Base-by-base conservation (phyloP, 2,113 vertebrate species). In the Galbula dea region DNA sequence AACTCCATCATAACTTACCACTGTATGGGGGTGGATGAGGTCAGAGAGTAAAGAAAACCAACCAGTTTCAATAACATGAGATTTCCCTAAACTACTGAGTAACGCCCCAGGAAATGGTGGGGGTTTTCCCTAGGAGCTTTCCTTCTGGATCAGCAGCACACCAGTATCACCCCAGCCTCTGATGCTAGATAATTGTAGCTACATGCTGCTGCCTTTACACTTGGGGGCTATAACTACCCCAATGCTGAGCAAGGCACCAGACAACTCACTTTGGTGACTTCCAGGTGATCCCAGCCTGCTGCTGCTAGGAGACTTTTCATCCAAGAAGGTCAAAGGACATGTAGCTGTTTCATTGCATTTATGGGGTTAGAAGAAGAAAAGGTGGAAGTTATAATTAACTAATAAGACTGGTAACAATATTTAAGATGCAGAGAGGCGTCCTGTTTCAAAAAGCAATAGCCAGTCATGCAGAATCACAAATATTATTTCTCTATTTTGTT, bases 111-210 rank as follows among this genome's bases (percentile, higher is more conserved):
- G 63, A 89, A 80, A 77, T 2, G 1, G 55, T 37, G 59, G 13
- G 41, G 41, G 15, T 59, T 45, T 6, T 5, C 14, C 41, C 13
- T 15, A 8, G 18, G 37, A 62, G 41, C 51, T 66, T 62, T 83
- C 65, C 43, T 80, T 36, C 45, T 37, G 67, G 37, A 63, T 66
- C 72, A 23, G 46, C 2, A 6, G 17, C 63, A 49, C 59, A 68
- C 52, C 21, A 77, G 9, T 12, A 36, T 15, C 72, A 34, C 51
- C 29, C 54, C 5, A 9, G 29, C 46, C 57, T 36, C 75, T 54
- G 20, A 54, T 2, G 0, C 48, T 5, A 46, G 51, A 6, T 58
- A 59, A 59, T 20, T 0, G 0, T 8, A 59, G 52, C 2, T 10
- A 18, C 15, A 3, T 6, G 36, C 68, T 23, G 18, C 3, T 16